A percentile compares a stretch with the other conserved stretches of the same genome.
These are phyloP conservation scores for Myiozetetes cayanensis DNA, from an alignment of 2,113 vertebrate species.

Conservation along the genomic window DNA sequence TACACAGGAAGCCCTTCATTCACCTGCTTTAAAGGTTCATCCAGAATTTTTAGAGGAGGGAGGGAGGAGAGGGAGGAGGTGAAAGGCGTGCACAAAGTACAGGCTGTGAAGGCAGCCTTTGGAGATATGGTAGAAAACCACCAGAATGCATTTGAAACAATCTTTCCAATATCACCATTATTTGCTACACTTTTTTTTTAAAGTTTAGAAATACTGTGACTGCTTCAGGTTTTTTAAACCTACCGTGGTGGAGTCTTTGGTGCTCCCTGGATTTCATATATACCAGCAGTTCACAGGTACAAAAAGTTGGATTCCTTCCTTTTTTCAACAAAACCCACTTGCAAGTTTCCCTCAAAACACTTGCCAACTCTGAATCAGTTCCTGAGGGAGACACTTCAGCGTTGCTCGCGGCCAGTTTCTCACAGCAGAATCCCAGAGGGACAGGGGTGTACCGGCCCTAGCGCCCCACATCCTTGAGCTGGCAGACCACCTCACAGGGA, in stretches of 20 bases:
- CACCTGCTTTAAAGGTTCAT: neutral
- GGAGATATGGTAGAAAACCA: neutral
- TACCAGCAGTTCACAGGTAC: neutral
- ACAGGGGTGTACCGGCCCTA: neutral
- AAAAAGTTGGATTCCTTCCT: neutral
- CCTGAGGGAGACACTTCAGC: neutral
- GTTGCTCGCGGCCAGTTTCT: too few relatives aligned
- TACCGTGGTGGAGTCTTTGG: neutral
- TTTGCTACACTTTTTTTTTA: neutral
- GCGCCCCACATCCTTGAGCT: neutral
- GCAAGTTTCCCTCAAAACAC: neutral
- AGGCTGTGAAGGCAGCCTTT: neutral
- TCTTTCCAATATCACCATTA: neutral
- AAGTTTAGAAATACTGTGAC: neutral
- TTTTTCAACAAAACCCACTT: rapidly evolving
- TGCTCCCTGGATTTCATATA: rapidly evolving
- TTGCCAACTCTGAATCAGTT: neutral
- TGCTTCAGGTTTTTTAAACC: neutral
- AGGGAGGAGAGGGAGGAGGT: rapidly evolving
- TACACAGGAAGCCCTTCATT: neutral
- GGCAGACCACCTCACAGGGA: neutral
- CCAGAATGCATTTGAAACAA: neutral
- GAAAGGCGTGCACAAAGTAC: neutral
- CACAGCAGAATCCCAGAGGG: neutral
- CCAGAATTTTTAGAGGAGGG: neutral